Evolutionary conservation across 2,113 vertebrate species (phyloP).

Genomic region (Macquaria australasica): DNA sequence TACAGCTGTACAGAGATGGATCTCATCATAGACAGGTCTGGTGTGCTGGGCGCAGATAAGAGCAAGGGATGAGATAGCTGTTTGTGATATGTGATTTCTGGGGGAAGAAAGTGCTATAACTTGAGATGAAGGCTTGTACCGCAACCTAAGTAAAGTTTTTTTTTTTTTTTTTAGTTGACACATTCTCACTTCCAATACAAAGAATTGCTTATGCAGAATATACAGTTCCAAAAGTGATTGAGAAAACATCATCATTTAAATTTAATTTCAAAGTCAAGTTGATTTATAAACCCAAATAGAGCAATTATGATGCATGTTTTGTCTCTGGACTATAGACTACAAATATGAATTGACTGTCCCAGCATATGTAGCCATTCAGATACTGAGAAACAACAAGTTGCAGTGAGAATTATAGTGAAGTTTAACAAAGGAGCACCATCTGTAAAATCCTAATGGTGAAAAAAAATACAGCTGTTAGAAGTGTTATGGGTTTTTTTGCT

Average conservation of each 20-base stretch:
- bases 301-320: neutral
- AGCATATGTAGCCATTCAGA: neutral
- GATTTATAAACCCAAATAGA: neutral
- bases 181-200: neutral
- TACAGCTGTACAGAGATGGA: constrained; percentile 17
- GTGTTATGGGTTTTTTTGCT: neutral
- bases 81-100: constrained; percentile 27
- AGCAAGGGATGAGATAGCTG: constrained; percentile 47
- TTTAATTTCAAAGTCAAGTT: neutral
- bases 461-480: neutral
- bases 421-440: neutral
- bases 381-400: neutral
- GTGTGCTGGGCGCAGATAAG: constrained; percentile 50
- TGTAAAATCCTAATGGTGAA: neutral
- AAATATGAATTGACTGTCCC: neutral
- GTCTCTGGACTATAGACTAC: neutral
- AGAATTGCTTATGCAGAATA: neutral
- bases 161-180: neutral
- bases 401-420: neutral
- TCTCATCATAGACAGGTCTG: constrained; percentile 2
- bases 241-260: neutral
- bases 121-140: neutral
- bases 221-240: neutral
- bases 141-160: neutral
- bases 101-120: neutral